Percentiles rank a stretch among this genome's conserved stretches.
phyloP scores from a whole-genome alignment of 2,797 vertebrate species.

The Erethizon dorsatum region DNA sequence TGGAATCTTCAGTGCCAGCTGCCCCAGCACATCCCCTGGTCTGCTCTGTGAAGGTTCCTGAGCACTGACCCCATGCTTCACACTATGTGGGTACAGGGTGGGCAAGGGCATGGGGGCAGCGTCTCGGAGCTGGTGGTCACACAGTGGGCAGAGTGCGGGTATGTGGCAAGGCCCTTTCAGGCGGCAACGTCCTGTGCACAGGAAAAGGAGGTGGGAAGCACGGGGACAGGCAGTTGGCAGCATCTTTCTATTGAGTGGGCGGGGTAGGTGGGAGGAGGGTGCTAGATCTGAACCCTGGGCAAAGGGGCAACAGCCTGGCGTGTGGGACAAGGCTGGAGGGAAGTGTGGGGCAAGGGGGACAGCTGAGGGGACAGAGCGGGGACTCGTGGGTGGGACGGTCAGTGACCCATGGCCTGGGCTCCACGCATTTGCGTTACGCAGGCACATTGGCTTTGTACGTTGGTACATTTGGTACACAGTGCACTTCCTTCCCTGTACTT shows the following conservation, averaged over 20 bases:
- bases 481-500: background rate
- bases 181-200: background rate
- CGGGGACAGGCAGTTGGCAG: background rate
- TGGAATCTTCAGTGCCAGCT: background rate
- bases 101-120: background rate
- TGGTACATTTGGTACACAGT: fast-evolving
- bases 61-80: background rate
- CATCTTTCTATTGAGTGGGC: too few relatives aligned
- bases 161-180: background rate
- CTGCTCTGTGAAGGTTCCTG: background rate
- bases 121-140: background rate
- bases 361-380: too few relatives aligned
- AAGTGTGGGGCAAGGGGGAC: background rate
- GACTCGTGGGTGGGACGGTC: background rate
- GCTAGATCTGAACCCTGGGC: background rate
- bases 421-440: background rate
- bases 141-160: background rate
- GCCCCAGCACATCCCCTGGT: background rate
- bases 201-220: too few relatives aligned
- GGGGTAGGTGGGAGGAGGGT: background rate
- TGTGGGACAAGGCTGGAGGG: background rate
- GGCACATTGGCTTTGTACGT: too few relatives aligned
- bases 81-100: background rate
- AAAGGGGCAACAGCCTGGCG: background rate
- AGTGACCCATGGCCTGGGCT: fast-evolving